phyloP scores from a whole-genome alignment of 2,888 invertebrate genomes.

The Rhimphoctona megacephalus region DNA sequence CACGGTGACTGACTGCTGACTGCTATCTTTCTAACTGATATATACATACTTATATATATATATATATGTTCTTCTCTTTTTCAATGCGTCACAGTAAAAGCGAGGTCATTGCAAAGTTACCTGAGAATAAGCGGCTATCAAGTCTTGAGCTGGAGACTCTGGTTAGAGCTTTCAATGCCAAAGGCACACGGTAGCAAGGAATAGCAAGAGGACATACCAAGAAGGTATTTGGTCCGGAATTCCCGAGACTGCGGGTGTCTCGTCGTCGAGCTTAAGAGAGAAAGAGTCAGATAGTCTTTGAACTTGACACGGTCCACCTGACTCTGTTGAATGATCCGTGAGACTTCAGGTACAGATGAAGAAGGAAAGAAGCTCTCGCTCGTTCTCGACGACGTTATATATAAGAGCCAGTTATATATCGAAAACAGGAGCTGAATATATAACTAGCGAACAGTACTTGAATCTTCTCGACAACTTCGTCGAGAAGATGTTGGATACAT shows the following conservation, averaged over 20 bases:
- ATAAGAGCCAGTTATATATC: conserved; percentile 19
- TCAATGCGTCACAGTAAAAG: conserved; percentile 12
- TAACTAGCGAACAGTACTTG: conserved; percentile 7
- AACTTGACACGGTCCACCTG: conserved; percentile 84
- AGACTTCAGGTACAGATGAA: conserved; percentile 49
- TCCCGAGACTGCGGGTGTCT: conserved; percentile 44
- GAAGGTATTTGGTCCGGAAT: conserved; percentile 44
- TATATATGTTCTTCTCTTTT: conserved; percentile 3
- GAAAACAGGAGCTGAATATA: not conserved
- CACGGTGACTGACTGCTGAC: conserved; percentile 41
- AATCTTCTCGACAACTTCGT: not conserved
- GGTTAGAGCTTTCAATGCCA: conserved; percentile 45
- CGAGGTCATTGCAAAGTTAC: conserved; percentile 61
- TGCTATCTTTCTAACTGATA: conserved; percentile 17
- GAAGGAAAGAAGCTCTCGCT: not conserved
- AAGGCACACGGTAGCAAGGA: conserved; percentile 49
- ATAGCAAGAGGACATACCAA: conserved; percentile 38
- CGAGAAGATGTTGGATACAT: not conserved
- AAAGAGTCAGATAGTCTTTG: conserved; percentile 80
- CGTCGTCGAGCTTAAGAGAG: conserved; percentile 65
- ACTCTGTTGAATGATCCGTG: conserved; percentile 70
- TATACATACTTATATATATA: not conserved
- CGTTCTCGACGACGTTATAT: not conserved
- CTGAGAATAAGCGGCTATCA: conserved; percentile 46
- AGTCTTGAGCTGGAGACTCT: conserved; percentile 23